Evolutionary conservation across 2,113 vertebrate genomes (phyloP).

Genomic region (Plecturocebus donacophilus): DNA sequence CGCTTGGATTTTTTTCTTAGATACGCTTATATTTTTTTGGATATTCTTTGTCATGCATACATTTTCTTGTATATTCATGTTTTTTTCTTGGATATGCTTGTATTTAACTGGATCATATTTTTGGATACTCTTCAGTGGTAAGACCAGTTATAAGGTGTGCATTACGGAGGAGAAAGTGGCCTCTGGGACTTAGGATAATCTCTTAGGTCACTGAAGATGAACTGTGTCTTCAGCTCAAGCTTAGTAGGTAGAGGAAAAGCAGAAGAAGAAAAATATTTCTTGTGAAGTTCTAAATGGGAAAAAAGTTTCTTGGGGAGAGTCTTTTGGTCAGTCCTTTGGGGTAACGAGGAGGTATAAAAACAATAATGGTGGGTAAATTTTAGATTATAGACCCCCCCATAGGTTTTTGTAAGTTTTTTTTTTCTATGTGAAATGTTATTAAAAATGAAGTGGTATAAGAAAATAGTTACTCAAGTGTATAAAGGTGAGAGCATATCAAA

Average conservation of each 20-base stretch:
- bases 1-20: too few species aligned
- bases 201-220: not conserved
- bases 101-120: not conserved
- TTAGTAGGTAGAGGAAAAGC: not conserved
- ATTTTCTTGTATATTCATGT: not conserved
- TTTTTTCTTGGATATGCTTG: too few species aligned
- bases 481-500: not conserved
- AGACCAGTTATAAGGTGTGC: not conserved
- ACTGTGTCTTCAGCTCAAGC: not conserved
- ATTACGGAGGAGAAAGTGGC: not conserved
- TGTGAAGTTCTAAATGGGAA: not conserved
- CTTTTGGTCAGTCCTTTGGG: not conserved
- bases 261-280: not conserved
- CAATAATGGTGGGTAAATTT: not conserved
- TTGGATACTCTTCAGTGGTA: not conserved
- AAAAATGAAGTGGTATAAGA: not conserved
- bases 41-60: not conserved
- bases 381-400: not conserved
- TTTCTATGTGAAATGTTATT: not conserved
- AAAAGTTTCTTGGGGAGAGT: not conserved
- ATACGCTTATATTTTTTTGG: too few species aligned
- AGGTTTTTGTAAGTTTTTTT: not conserved
- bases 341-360: not conserved
- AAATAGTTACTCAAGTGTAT: not conserved
- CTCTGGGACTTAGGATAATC: not conserved